Conservation (phyloP, 2,888 invertebrate genomes). For the Reticulitermes lucifugus region DNA sequence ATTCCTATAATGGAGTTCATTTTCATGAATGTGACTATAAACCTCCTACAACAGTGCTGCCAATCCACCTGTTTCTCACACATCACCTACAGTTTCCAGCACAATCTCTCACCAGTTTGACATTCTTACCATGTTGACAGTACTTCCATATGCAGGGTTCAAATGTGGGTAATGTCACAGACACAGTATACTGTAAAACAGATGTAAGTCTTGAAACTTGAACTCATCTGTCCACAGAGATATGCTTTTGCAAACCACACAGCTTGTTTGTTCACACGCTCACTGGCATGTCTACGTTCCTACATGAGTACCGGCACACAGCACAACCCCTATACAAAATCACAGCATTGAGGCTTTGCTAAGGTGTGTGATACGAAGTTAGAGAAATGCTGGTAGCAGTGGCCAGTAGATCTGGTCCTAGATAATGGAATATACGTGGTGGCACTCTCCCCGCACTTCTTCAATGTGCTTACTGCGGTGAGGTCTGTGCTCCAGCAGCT, state of each 20-base stretch:
- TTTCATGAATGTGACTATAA: not conserved
- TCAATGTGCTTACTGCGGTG: constrained; percentile 21
- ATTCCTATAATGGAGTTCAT: constrained; percentile 19
- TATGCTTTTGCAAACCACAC: not conserved
- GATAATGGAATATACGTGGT: constrained; percentile 17
- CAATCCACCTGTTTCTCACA: not conserved
- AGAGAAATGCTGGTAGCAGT: not conserved
- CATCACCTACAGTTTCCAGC: not conserved
- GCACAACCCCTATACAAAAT: not conserved
- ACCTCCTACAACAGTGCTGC: constrained; percentile 3
- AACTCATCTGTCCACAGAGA: not conserved
- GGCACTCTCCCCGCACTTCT: not conserved
- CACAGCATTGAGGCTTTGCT: not conserved
- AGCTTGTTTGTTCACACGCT: not conserved
- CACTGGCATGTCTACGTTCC: not conserved
- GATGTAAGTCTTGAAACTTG: not conserved
- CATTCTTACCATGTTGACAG: too few relatives aligned
- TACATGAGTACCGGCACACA: not conserved
- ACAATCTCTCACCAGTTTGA: not conserved
- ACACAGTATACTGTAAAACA: too few relatives aligned
- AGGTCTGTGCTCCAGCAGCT: constrained; percentile 31
- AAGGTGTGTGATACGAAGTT: not conserved
- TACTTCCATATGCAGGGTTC: not conserved
- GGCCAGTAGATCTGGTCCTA: constrained; percentile 23
- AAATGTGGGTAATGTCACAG: not conserved